Evolutionary conservation across 2,888 invertebrate genomes (phyloP).

Genomic region (Papilio elwesi): DNA sequence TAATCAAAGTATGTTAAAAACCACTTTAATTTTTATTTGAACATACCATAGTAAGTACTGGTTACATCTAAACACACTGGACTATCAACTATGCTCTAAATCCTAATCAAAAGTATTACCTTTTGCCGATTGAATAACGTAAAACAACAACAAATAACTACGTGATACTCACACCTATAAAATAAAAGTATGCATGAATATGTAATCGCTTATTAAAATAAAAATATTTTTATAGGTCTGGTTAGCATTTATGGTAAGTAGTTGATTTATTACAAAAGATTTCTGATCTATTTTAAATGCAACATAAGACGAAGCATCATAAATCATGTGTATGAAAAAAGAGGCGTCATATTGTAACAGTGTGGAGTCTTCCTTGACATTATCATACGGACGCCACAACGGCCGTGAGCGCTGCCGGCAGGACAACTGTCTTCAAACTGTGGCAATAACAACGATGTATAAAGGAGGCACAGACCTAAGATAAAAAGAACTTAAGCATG

Average conservation of each 20-base stretch:
- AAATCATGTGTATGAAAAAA: slow-evolving; percentile 28
- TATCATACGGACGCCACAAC: neutral
- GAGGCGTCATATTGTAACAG: slow-evolving; percentile 1
- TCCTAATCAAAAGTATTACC: neutral
- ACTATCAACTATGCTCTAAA: neutral
- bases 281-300: slow-evolving; percentile 37
- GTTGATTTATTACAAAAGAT: slow-evolving; percentile 26
- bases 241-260: slow-evolving; percentile 19
- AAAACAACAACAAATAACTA: too few relatives aligned
- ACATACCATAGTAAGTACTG: too few relatives aligned
- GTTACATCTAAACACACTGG: too few relatives aligned
- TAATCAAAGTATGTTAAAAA: too few relatives aligned
- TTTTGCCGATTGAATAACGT: too few relatives aligned
- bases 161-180: neutral
- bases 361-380: slow-evolving; percentile 22
- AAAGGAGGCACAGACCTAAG: neutral
- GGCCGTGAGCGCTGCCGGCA: slow-evolving; percentile 5
- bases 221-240: slow-evolving; percentile 21
- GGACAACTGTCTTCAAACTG: slow-evolving; percentile 18
- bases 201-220: slow-evolving; percentile 11
- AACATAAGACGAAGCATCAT: slow-evolving; percentile 35
- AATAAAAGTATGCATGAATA: neutral
- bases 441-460: slow-evolving; percentile 19
- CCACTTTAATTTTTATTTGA: too few relatives aligned
- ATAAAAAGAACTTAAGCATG: neutral